Evolutionary conservation across 2,888 invertebrate species (phyloP).

Genomic region (Folsomia manolachei): DNA sequence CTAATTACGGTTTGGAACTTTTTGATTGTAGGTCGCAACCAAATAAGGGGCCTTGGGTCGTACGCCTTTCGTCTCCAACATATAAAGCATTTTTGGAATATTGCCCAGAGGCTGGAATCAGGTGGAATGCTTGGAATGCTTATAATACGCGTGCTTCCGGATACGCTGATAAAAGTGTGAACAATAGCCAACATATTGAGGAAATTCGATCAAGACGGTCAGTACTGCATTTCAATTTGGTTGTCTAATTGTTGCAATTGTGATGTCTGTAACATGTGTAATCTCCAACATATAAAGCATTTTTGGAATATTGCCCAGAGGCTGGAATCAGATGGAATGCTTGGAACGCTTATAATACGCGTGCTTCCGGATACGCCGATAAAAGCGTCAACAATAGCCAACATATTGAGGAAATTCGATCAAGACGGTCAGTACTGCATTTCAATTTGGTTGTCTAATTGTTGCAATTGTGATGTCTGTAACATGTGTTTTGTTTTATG

Average conservation of each 20-base stretch:
- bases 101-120: slow-evolving; percentile 72
- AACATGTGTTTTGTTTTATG: neutral
- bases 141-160: slow-evolving; percentile 68
- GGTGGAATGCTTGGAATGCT: slow-evolving; percentile 85
- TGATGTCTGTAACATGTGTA: neutral
- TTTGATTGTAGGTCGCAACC: slow-evolving; percentile 56
- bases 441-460: too few relatives aligned
- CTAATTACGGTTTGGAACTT: neutral
- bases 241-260: neutral
- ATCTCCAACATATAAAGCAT: slow-evolving; percentile 68
- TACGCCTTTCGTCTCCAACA: slow-evolving; percentile 71
- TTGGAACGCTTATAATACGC: slow-evolving; percentile 74
- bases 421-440: slow-evolving; percentile 54
- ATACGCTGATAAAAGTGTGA: slow-evolving; percentile 59
- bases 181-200: slow-evolving; percentile 71
- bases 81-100: slow-evolving; percentile 75
- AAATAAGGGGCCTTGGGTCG: slow-evolving; percentile 75
- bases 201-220: slow-evolving; percentile 67
- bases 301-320: slow-evolving; percentile 82
- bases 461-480: neutral
- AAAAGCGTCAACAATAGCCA: slow-evolving; percentile 63
- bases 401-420: slow-evolving; percentile 74
- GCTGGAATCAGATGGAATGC: slow-evolving; percentile 74
- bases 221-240: neutral
- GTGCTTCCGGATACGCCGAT: slow-evolving; percentile 66